Base-by-base conservation (phyloP, 37 sponge, comb jelly and placozoan species). In the Axinella damicornis region DNA sequence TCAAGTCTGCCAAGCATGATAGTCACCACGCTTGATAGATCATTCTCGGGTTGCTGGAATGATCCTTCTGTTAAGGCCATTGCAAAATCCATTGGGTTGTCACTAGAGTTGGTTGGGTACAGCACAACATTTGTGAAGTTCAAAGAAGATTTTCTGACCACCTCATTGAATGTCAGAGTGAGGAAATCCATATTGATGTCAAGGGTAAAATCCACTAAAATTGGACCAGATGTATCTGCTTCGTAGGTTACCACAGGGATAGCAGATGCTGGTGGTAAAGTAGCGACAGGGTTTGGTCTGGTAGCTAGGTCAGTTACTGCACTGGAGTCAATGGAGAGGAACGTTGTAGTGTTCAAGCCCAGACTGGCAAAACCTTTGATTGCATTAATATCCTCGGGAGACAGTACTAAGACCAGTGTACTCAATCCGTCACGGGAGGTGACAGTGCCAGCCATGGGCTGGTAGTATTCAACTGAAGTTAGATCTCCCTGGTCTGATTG, bases 111-210 rank as follows among this genome's bases (percentile, higher is more conserved):
- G 30, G 79, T 88, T 1, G 87, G 78, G 27, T 70, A 84, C 5
- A 90, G 38, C 0, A 63, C 38, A 20, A 90, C 65, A 21, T 71
- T 25, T 24, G 71, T 24, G 36, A 87, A 77, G 12, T 64, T 34
- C 18, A 88, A 41, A 25, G 88, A 72, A 19, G 84, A 69, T 21
- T 82, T 82, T 16, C 40, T 78, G 35, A 95, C 89, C 34, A 92
- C 92, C 61, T 97, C 97, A 56, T 66, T 41, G 46, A 94, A 97
- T 11, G 90, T 84, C 30, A 97, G 73, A 0, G 72, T 36, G 12
- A 94, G 69, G 19, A 34, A n/a, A 59, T 94, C 89, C 53, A 24
- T 28, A 46, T 97, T 86, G 25, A 97, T 36, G 66, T 97, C 92
- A 22, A 97, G 41, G n/a, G 65, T 39, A 32, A 97, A 94, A 0